These are phyloP conservation scores for Corythornis madagascariensis DNA, from an alignment of 2,113 vertebrate genomes.

Conservation along the genomic window DNA sequence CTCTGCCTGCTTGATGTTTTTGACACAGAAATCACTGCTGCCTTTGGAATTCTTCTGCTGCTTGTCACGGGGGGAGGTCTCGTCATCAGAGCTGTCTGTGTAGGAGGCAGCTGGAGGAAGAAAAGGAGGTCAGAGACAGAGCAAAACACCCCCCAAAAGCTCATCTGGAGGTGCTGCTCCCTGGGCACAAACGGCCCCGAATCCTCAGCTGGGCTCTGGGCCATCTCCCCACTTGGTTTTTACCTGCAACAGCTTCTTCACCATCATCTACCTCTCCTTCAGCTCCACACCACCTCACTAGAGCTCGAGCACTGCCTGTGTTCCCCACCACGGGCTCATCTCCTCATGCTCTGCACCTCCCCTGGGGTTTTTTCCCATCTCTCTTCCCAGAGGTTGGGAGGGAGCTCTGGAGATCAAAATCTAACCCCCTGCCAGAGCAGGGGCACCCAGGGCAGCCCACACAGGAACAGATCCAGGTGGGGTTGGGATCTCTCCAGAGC, in stretches of 20 bases:
- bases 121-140: neutral
- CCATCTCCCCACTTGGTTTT: neutral
- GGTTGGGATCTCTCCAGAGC: too few relatives aligned
- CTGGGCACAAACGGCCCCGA: accelerated
- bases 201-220: accelerated
- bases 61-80: constrained; percentile 96
- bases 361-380: neutral
- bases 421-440: too few relatives aligned
- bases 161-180: neutral
- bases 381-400: neutral
- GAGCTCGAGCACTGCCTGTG: accelerated
- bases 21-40: constrained; percentile 96
- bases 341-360: neutral
- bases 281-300: neutral
- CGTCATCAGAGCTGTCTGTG: constrained; percentile 98
- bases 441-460: too few relatives aligned
- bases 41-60: constrained; percentile 98
- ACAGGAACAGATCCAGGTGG: too few relatives aligned
- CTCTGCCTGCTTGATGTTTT: constrained; percentile 97
- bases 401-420: too few relatives aligned
- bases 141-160: accelerated
- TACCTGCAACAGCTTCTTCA: accelerated
- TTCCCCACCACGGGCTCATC: neutral
- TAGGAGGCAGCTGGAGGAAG: constrained; percentile 90
- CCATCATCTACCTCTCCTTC: neutral